Percentiles rank a stretch among this genome's conserved stretches.
Conservation (phyloP, 2,797 vertebrate species). For the Gymnoscopelus braueri region DNA sequence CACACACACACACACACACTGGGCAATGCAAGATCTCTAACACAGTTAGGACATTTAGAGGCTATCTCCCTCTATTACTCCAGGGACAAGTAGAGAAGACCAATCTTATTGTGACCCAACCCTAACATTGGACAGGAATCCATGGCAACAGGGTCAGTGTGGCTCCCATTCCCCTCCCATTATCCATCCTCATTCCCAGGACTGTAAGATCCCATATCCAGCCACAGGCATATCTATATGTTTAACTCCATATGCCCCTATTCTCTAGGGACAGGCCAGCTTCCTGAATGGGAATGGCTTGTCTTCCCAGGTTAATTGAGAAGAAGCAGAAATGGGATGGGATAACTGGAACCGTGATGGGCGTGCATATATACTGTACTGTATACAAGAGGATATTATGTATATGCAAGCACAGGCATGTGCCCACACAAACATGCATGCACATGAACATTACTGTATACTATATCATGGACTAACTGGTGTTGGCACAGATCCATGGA, state of each 20-base stretch:
- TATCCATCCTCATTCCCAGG: constrained; percentile 30
- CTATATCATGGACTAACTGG: no score
- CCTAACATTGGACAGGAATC: constrained; percentile 33
- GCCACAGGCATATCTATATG: constrained; percentile 19
- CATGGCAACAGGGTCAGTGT: constrained; percentile 33
- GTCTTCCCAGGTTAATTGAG: constrained; percentile 29
- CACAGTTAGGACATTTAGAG: not conserved
- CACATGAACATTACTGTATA: not conserved
- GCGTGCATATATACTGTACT: not conserved
- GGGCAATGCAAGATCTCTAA: constrained; percentile 9
- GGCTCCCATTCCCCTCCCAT: constrained; percentile 31
- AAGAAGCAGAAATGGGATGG: constrained; percentile 1
- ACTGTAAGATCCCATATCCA: constrained; percentile 11
- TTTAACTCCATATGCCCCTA: constrained; percentile 30
- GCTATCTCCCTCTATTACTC: not conserved
- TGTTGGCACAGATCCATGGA: no score
- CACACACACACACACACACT: constrained; percentile 20
- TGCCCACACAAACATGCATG: constrained; percentile 2
- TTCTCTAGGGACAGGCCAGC: constrained; percentile 23
- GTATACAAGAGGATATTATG: no score
- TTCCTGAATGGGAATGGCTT: constrained; percentile 9
- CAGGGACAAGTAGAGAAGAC: not conserved
- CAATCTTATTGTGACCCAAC: constrained; percentile 32
- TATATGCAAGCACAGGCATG: not conserved
- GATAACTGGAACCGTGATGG: not conserved